phyloP scores from a whole-genome alignment of 2,888 invertebrate genomes.

The Byasa hedistus region DNA sequence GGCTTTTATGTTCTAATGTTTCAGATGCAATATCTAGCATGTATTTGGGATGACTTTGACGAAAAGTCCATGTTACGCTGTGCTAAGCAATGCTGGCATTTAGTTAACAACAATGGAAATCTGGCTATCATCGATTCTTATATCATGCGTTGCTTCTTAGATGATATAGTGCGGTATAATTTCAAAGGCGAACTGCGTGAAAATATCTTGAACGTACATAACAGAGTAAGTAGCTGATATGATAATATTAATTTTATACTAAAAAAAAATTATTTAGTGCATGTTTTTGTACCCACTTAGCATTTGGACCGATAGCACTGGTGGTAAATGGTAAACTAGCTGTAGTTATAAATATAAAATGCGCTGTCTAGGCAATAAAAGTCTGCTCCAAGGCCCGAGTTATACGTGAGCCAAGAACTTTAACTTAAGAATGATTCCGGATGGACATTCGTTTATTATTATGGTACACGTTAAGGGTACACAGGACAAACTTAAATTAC shows the following conservation, averaged over 20 bases:
- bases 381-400: too few species aligned
- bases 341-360: too few species aligned
- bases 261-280: too few species aligned
- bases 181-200: constrained; percentile 16
- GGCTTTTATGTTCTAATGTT: not conserved
- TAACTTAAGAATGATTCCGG: too few species aligned
- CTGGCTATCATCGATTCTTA: constrained; percentile 14
- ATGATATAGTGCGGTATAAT: constrained; percentile 21
- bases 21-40: constrained; percentile 20
- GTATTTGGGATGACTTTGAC: constrained; percentile 21
- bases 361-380: too few species aligned
- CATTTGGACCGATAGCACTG: too few species aligned
- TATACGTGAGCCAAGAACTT: too few species aligned
- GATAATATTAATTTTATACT: not conserved
- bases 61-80: constrained; percentile 1
- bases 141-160: constrained; percentile 22
- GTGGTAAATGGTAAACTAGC: too few species aligned
- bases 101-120: constrained; percentile 2
- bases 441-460: too few species aligned
- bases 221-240: constrained; percentile 9
- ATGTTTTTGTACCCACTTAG: too few species aligned
- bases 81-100: constrained; percentile 25
- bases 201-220: constrained; percentile 9
- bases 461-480: too few species aligned
- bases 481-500: too few species aligned